phyloP scores from a whole-genome alignment of 2,113 vertebrate species.

The Oryzias celebensis region DNA sequence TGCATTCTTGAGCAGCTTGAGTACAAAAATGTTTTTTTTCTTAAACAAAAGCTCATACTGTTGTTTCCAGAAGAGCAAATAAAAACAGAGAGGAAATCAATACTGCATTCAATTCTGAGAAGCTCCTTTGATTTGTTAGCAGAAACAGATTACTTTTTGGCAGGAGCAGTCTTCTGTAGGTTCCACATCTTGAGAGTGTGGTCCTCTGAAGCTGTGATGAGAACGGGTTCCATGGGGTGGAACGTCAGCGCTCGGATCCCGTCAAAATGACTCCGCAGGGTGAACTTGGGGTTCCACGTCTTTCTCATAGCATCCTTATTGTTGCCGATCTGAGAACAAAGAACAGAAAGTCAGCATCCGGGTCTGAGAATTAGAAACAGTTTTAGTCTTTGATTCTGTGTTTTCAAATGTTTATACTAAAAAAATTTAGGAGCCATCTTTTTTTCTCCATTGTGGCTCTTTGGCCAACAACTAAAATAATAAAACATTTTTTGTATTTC shows the following conservation, averaged over 20 bases:
- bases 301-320: constrained; percentile 97
- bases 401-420: no score
- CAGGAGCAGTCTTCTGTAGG: constrained; percentile 95
- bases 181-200: constrained; percentile 99
- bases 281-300: constrained; percentile 99
- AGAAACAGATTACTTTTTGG: constrained; percentile 86
- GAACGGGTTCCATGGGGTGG: constrained; percentile 92
- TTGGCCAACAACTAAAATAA: no score
- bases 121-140: no score
- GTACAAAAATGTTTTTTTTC: neutral
- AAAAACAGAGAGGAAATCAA: no score
- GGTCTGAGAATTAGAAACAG: neutral
- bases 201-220: constrained; percentile 97
- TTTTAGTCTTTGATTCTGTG: neutral
- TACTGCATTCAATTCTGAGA: no score
- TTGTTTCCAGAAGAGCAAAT: neutral
- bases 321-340: constrained; percentile 85
- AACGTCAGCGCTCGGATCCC: constrained; percentile 93
- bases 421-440: no score
- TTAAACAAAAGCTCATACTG: neutral
- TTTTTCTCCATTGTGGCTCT: no score
- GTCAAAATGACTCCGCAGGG: constrained; percentile 97
- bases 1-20: no score
- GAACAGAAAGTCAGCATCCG: constrained; percentile 4
- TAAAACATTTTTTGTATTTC: no score